Evolutionary conservation across 2,888 invertebrate species (phyloP).

Genomic region (Celastrina argiolus): DNA sequence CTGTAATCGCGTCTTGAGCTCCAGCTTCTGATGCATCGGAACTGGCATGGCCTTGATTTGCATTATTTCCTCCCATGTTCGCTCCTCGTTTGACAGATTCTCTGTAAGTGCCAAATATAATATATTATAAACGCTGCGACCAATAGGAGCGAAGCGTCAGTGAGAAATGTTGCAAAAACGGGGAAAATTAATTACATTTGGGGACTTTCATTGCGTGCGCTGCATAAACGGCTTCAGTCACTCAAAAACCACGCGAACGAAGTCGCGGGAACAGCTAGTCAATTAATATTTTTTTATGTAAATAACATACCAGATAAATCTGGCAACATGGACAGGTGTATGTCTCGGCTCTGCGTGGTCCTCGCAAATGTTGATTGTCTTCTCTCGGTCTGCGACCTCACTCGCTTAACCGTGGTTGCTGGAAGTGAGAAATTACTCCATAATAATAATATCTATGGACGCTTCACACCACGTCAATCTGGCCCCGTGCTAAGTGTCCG

Average conservation of each 20-base stretch:
- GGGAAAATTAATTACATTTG: no score
- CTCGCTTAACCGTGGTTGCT: slow-evolving; percentile 84
- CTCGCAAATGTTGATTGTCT: slow-evolving; percentile 80
- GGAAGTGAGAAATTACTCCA: slow-evolving; percentile 35
- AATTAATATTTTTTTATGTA: no score
- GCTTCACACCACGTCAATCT: no score
- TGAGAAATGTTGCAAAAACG: no score
- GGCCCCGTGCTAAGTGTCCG: no score
- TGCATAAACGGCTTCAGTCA: no score
- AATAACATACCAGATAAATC: slow-evolving; percentile 81
- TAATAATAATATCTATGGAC: not conserved
- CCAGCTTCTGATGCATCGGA: slow-evolving; percentile 88
- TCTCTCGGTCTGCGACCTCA: slow-evolving; percentile 78
- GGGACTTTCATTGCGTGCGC: no score
- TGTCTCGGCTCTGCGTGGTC: slow-evolving; percentile 79
- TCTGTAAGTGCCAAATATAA: slow-evolving; percentile 53
- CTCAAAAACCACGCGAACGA: no score
- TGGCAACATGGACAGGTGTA: slow-evolving; percentile 87
- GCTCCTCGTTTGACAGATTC: slow-evolving; percentile 88
- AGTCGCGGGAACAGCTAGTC: not conserved
- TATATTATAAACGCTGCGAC: no score
- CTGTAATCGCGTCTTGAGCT: slow-evolving; percentile 87
- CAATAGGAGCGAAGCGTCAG: no score
- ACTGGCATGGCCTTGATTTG: slow-evolving; percentile 91
- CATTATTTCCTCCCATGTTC: slow-evolving; percentile 91